Percentiles rank a stretch among this genome's conserved stretches.
Conservation (phyloP, 2,888 invertebrate species). For the Willowsia nigromaculata region DNA sequence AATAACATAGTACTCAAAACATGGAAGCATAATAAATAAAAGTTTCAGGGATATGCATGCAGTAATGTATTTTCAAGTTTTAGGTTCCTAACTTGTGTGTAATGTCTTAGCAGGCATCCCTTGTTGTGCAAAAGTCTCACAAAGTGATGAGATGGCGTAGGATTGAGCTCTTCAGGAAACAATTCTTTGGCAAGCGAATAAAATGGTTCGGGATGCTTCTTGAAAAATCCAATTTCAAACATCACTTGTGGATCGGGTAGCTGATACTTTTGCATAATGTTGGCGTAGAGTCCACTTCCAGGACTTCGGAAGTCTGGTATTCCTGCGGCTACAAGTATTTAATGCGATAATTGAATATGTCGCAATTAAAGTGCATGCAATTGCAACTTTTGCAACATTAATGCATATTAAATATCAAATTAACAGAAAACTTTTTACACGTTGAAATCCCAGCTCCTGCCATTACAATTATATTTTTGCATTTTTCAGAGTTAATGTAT, state of each 20-base stretch:
- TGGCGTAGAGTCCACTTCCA: constrained; percentile 94
- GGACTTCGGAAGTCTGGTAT: constrained; percentile 98
- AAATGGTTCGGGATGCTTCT: constrained; percentile 94
- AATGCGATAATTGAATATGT: too few species aligned
- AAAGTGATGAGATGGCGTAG: constrained; percentile 95
- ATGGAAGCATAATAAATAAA: not conserved
- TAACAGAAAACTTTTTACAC: constrained; percentile 83
- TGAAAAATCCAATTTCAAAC: constrained; percentile 94
- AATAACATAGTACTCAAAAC: not conserved
- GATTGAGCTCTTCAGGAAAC: constrained; percentile 92
- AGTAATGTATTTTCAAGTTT: not conserved
- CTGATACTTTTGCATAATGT: constrained; percentile 91
- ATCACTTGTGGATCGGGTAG: constrained; percentile 95
- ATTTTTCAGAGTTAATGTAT: constrained; percentile 88
- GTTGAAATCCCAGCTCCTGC: constrained; percentile 98
- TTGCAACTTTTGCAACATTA: not conserved
- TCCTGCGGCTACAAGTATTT: constrained; percentile 88
- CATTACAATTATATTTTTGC: constrained; percentile 94
- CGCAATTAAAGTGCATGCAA: too few species aligned
- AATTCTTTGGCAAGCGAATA: constrained; percentile 94
- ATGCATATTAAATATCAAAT: not conserved
- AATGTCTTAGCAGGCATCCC: constrained; percentile 83
- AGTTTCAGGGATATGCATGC: too few species aligned
- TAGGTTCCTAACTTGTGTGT: constrained; percentile 81
- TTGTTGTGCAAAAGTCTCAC: constrained; percentile 91